Evolutionary conservation across 2,888 invertebrate species (phyloP).

Genomic region (Macrophya annulata): DNA sequence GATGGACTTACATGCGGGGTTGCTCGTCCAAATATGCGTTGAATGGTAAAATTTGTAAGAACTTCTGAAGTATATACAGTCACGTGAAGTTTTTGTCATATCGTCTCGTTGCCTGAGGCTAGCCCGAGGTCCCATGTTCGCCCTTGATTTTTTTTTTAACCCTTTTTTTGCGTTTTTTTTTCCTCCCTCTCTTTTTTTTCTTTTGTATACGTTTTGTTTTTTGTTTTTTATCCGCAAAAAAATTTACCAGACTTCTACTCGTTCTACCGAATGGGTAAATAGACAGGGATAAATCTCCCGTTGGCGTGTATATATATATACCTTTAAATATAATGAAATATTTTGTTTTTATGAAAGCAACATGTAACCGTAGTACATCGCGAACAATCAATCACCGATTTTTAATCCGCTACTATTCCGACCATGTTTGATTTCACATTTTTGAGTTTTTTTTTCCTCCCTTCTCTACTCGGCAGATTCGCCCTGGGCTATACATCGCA

Average conservation of each 20-base stretch:
- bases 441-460: background rate
- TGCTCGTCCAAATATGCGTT: background rate
- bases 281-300: background rate
- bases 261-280: background rate
- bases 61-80: background rate
- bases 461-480: background rate
- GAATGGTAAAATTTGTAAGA: constrained; percentile 11
- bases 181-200: background rate
- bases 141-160: background rate
- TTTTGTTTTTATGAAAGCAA: background rate
- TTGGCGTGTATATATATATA: background rate
- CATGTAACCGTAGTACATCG: background rate
- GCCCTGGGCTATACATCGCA: background rate
- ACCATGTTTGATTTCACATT: background rate
- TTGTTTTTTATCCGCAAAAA: background rate
- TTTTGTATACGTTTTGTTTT: background rate
- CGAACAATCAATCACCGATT: background rate
- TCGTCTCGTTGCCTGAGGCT: background rate
- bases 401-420: background rate
- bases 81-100: background rate
- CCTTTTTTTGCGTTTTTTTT: background rate
- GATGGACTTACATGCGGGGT: constrained; percentile 24
- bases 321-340: background rate
- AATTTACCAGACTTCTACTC: background rate
- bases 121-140: background rate